Evolutionary conservation across 2,888 invertebrate genomes (phyloP).

Genomic region (Leptodirus hochenwartii): DNA sequence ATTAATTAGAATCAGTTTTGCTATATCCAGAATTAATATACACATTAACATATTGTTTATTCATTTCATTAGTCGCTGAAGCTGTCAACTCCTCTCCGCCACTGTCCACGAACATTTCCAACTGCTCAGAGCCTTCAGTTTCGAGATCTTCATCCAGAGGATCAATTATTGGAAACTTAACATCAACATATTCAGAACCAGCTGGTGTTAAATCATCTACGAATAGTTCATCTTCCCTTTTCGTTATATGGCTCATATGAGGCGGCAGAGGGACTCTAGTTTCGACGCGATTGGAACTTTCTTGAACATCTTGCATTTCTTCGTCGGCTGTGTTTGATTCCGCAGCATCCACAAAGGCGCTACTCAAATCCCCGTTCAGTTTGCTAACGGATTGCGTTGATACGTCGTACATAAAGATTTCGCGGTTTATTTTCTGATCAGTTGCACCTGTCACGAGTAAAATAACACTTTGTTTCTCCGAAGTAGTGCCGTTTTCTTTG

Average conservation of each 20-base stretch:
- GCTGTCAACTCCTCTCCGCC: slow-evolving; percentile 17
- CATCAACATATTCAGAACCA: slow-evolving; percentile 18
- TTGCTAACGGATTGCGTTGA: slow-evolving; percentile 54
- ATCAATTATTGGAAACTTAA: slow-evolving; percentile 18
- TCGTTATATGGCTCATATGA: slow-evolving; percentile 3
- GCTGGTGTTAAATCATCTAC: slow-evolving; percentile 13
- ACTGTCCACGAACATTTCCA: slow-evolving; percentile 19
- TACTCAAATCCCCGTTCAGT: slow-evolving; percentile 62
- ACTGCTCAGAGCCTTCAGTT: slow-evolving; percentile 18
- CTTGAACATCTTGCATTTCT: background rate
- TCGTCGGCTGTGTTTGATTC: slow-evolving; percentile 50
- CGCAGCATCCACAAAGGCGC: slow-evolving; percentile 72
- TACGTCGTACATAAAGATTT: slow-evolving; percentile 79
- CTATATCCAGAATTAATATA: slow-evolving; percentile 18
- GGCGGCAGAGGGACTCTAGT: slow-evolving; percentile 17
- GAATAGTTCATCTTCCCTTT: slow-evolving; percentile 8
- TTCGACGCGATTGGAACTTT: slow-evolving; percentile 19
- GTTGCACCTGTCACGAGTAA: slow-evolving; percentile 54
- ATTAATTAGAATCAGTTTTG: slow-evolving; percentile 20
- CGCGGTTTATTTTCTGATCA: slow-evolving; percentile 33
- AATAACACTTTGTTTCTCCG: slow-evolving; percentile 64
- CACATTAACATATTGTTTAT: slow-evolving; percentile 10
- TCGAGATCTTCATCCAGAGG: slow-evolving; percentile 15
- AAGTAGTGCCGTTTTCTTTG: slow-evolving; percentile 52
- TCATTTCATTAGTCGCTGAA: slow-evolving; percentile 12